Conservation (phyloP, 2,113 vertebrate species). For the Xiphorhynchus elegans region DNA sequence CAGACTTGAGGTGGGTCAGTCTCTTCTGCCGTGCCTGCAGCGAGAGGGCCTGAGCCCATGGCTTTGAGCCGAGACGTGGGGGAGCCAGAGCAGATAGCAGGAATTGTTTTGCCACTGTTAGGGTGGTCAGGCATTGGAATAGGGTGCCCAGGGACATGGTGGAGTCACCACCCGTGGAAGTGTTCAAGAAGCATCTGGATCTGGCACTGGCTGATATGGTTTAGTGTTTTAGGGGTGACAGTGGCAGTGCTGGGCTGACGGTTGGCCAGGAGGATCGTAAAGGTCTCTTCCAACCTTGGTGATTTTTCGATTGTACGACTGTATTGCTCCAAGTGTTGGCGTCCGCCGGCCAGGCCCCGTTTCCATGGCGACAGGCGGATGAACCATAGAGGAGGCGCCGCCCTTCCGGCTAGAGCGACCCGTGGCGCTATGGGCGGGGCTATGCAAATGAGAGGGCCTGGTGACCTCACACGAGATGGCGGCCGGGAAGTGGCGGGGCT, state of each 20-base stretch:
- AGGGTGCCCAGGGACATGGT: background rate
- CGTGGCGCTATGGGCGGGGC: fast-evolving
- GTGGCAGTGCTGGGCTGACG: background rate
- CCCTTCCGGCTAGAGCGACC: fast-evolving
- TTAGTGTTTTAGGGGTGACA: background rate
- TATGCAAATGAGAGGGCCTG: fast-evolving
- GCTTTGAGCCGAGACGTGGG: background rate
- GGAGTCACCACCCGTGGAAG: background rate
- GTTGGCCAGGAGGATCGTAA: background rate
- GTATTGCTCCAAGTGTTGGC: fast-evolving
- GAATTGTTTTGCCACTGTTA: background rate
- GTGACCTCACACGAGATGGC: background rate
- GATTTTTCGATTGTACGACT: background rate
- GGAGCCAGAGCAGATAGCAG: too few species aligned
- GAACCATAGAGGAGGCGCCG: fast-evolving
- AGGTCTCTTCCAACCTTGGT: background rate
- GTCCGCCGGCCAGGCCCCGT: background rate
- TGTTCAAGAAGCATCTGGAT: background rate
- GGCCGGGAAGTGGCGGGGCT: background rate
- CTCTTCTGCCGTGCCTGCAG: fast-evolving
- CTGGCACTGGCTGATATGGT: background rate
- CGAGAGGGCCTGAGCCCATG: background rate
- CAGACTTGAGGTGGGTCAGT: fast-evolving
- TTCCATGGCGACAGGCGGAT: background rate
- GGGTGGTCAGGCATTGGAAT: background rate